These are phyloP conservation scores for Eulithis prunata DNA, from an alignment of 2,888 invertebrate species.

Conservation along the genomic window DNA sequence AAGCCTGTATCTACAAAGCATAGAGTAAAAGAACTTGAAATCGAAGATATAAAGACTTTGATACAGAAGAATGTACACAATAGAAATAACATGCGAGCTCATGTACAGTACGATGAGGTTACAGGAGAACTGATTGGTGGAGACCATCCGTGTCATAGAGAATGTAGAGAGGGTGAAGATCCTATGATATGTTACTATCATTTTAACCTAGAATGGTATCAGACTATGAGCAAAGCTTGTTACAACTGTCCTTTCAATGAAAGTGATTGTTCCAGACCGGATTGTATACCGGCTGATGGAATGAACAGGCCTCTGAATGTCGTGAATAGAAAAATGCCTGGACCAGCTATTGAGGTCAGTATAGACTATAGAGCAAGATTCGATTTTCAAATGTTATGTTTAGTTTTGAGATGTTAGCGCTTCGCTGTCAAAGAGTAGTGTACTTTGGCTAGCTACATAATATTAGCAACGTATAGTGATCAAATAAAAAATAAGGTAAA, in stretches of 20 bases:
- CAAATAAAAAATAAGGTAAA: no score
- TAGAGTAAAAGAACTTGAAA: constrained; percentile 48
- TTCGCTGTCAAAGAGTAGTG: no score
- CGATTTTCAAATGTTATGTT: no score
- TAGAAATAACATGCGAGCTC: constrained; percentile 63
- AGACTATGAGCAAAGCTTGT: constrained; percentile 95
- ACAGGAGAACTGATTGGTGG: constrained; percentile 74
- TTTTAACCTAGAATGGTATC: constrained; percentile 92
- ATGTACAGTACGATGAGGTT: constrained; percentile 73
- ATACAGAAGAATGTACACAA: constrained; percentile 44
- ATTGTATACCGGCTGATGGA: constrained; percentile 95
- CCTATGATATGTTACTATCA: constrained; percentile 89
- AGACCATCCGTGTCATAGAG: constrained; percentile 86
- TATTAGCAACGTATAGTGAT: no score
- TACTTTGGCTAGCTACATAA: no score
- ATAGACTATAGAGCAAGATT: neutral
- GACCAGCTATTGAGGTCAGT: constrained; percentile 91
- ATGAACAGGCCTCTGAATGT: constrained; percentile 89
- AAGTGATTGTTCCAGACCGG: constrained; percentile 89
- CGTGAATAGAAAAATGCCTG: constrained; percentile 94
- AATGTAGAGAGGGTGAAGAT: constrained; percentile 84
- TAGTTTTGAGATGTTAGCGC: no score
- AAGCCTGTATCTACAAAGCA: constrained; percentile 45
- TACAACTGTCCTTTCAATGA: constrained; percentile 90
- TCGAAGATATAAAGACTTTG: constrained; percentile 46